A percentile compares a stretch with the other conserved stretches of the same genome.
Conservation (phyloP, 2,888 invertebrate species). For the Agrochola macilenta region DNA sequence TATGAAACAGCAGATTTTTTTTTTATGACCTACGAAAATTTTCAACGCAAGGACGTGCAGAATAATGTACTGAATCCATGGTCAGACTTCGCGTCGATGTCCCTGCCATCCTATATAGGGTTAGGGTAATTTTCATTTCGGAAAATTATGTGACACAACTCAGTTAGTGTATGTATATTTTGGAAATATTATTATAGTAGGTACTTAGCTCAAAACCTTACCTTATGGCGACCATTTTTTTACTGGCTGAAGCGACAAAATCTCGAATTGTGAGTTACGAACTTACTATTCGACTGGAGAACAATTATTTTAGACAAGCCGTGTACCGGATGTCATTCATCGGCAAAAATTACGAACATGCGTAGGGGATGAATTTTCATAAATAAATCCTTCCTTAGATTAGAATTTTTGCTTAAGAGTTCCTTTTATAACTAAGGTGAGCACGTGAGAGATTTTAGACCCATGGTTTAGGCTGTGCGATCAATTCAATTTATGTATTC, state of each 20-base stretch:
- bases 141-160: not conserved
- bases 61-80: too few species aligned
- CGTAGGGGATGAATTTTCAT: not conserved
- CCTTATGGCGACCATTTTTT: not conserved
- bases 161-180: not conserved
- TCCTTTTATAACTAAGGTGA: too few species aligned
- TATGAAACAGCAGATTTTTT: too few species aligned
- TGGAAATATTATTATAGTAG: not conserved
- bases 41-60: too few species aligned
- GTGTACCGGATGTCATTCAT: not conserved
- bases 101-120: too few species aligned
- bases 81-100: too few species aligned
- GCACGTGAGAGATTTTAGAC: too few species aligned
- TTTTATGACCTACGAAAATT: too few species aligned
- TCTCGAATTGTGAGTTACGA: not conserved
- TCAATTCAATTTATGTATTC: too few species aligned
- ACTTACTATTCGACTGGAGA: not conserved
- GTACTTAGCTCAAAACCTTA: not conserved
- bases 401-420: too few species aligned
- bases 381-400: not conserved
- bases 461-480: too few species aligned
- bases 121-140: too few species aligned
- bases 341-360: not conserved
- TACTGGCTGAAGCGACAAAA: not conserved
- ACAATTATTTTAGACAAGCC: not conserved